These are phyloP conservation scores for Cataglyphis livida DNA, from an alignment of 2,888 invertebrate species.

Conservation along the genomic window DNA sequence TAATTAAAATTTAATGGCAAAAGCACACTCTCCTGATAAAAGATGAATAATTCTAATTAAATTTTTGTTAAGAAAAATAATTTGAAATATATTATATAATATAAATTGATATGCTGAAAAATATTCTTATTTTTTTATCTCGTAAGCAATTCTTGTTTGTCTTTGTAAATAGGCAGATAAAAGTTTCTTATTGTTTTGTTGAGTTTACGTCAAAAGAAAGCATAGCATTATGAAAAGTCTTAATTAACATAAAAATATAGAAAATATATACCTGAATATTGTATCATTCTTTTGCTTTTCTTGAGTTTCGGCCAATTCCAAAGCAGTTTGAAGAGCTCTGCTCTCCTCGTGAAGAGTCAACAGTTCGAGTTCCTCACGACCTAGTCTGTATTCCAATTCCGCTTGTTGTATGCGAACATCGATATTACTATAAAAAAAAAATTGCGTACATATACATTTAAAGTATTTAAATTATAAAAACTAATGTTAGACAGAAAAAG, in stretches of 20 bases:
- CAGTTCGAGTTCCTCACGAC: constrained; percentile 95
- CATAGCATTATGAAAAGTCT: neutral
- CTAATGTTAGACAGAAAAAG: neutral
- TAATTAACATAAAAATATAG: neutral
- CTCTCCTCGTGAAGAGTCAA: constrained; percentile 94
- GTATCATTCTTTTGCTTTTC: constrained; percentile 87
- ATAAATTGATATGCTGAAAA: neutral
- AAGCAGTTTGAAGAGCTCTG: constrained; percentile 91
- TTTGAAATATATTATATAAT: neutral
- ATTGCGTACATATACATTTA: neutral
- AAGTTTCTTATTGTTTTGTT: neutral
- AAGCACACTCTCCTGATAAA: neutral
- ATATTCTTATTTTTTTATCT: neutral
- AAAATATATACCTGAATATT: constrained; percentile 87
- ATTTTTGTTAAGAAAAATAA: neutral
- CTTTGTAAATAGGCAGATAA: neutral
- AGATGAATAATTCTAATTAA: neutral
- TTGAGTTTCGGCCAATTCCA: constrained; percentile 88
- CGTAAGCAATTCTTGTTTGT: neutral
- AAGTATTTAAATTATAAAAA: neutral
- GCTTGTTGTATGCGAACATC: constrained; percentile 96
- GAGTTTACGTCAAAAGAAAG: neutral
- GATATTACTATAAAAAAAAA: constrained; percentile 90
- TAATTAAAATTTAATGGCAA: neutral
- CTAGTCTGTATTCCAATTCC: constrained; percentile 95